Evolutionary conservation across 1,140 invertebrate species (phyloP), one percentile per base, ranked within the genome.

Genomic region (Zaprionus kolodkinae): DNA sequence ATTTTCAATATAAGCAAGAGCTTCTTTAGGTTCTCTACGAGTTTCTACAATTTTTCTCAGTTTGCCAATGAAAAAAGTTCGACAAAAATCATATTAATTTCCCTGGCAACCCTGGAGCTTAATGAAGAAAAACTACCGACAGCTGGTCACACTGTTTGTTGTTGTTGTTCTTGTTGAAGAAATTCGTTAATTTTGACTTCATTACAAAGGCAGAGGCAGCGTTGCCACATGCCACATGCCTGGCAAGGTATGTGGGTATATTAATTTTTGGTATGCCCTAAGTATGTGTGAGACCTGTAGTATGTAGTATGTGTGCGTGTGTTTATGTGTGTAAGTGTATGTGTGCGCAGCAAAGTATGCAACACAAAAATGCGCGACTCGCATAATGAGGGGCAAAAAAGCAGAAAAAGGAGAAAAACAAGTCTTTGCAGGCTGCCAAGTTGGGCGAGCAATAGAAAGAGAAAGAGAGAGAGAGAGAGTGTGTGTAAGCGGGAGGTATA

Each of bases 351-450:
- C 35, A 67, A 85, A 85, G 70, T 85, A 85, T 85, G 81, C 81
- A 78, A 66, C 81, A 68, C 54, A 85, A 84, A 85, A 85, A 84
- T 84, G 81, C 78, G 81, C 75, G 82, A 85, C 79, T 73, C 81
- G 81, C 77, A 84, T 85, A 85, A 33, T 55, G 27, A 65, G n/a
- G 13, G 21, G 21, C 21, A 21, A 21, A 21, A 50, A 25, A 50
- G 12, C 17, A 3, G 21, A 25, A 25, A 5, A 5, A 12, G 17
- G 25, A 15, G 12, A 50, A 61, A 70, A n/a, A 11, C 9, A 4
- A 13, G 59, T 48, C 7, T 48, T 7, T 21, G 33, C 21, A 5
- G 33, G 5, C 40, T 45, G 40, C 6, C 5, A 1, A n/a, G 6
- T 9, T 3, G 5, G 12, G 12, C 25, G 9, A 11, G 12, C 7